Conservation (phyloP, 2,797 vertebrate genomes). For the Hylomyscus alleni region DNA sequence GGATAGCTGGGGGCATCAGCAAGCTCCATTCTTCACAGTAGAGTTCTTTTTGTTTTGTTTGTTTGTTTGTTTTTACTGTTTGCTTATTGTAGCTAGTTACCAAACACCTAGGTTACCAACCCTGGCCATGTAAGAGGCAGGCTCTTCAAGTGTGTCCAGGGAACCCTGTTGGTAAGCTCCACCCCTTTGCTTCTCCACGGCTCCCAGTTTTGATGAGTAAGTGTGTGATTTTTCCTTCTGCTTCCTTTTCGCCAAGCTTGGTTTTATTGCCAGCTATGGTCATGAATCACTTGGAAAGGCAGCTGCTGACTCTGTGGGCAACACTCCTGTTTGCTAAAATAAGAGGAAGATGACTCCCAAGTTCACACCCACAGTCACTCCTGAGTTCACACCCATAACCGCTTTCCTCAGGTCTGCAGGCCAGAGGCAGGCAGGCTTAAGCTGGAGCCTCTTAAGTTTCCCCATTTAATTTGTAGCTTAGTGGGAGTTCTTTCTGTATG, state of each 20-base stretch:
- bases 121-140: not conserved
- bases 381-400: not conserved
- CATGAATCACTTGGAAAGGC: constrained; percentile 25
- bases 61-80: not conserved
- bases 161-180: not conserved
- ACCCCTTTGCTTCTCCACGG: not conserved
- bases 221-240: not conserved
- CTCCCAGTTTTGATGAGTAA: constrained; percentile 45
- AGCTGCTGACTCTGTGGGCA: not conserved
- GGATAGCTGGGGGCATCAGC: accelerated
- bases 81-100: not conserved
- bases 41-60: too few species aligned
- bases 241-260: constrained; percentile 20
- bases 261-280: not conserved
- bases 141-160: not conserved
- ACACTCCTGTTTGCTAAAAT: constrained; percentile 8
- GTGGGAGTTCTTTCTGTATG: not conserved
- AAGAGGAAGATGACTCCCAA: not conserved
- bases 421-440: not conserved
- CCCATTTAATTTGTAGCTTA: constrained; percentile 26
- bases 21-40: not conserved
- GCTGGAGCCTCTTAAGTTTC: not conserved
- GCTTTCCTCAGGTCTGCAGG: not conserved
- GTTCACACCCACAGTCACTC: not conserved
- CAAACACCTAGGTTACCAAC: accelerated